Conservation (phyloP, 2,888 invertebrate species). For the Deilephila porcellus region DNA sequence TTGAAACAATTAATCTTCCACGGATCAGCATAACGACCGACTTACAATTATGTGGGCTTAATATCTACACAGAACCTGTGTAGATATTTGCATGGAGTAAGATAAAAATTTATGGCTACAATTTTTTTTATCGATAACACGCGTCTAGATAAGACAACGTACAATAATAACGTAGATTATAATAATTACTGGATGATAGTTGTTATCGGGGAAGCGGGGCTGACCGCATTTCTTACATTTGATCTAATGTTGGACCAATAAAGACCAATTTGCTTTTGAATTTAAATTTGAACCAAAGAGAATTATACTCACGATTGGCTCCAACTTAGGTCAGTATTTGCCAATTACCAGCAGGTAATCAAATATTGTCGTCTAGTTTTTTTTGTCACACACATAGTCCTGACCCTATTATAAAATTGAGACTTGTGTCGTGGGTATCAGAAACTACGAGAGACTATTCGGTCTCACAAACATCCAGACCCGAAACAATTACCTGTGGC, state of each 20-base stretch:
- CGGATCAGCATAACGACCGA: not conserved
- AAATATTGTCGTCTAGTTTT: no score
- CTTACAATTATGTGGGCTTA: not conserved
- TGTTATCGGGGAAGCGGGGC: conserved; percentile 27
- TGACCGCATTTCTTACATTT: conserved; percentile 35
- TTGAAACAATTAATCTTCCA: not conserved
- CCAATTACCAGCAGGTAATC: no score
- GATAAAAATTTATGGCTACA: conserved; percentile 39
- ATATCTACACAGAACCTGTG: not conserved
- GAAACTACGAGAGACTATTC: not conserved
- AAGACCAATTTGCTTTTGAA: not conserved
- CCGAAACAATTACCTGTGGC: not conserved
- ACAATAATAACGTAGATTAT: conserved; percentile 42
- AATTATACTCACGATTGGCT: no score
- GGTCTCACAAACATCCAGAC: not conserved
- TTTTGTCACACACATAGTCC: no score
- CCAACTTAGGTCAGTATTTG: no score
- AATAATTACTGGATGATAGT: conserved; percentile 36
- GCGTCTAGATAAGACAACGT: conserved; percentile 40
- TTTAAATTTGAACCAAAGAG: no score
- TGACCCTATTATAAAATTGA: not conserved
- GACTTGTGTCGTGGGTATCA: not conserved
- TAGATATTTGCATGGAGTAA: conserved; percentile 32
- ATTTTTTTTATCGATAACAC: conserved; percentile 35
- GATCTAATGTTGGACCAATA: not conserved